A percentile compares a stretch with the other conserved stretches of the same genome.
These are phyloP conservation scores for Mohoua ochrocephala DNA, from an alignment of 2,113 vertebrate species.

Conservation along the genomic window DNA sequence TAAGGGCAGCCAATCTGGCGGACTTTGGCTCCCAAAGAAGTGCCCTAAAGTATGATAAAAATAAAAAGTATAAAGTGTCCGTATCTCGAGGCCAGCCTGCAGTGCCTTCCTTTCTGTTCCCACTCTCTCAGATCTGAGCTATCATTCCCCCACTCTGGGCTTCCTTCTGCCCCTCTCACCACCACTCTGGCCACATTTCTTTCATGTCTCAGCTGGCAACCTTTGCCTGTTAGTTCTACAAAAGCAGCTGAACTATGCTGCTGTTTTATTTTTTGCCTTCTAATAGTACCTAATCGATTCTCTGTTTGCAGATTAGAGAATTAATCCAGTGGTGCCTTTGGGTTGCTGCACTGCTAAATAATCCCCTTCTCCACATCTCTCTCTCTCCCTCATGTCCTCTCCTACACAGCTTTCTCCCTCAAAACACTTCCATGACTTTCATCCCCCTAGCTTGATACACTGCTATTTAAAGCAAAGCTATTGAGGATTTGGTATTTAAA, in stretches of 20 bases:
- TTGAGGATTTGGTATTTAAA: background rate
- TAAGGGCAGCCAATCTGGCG: background rate
- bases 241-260: background rate
- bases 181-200: background rate
- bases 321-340: background rate
- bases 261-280: background rate
- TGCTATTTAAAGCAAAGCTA: background rate
- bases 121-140: fast-evolving
- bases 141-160: fast-evolving
- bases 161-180: background rate
- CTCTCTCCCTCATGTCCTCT: background rate
- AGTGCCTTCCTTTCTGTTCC: background rate
- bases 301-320: background rate
- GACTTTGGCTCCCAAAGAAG: background rate
- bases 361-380: background rate
- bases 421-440: background rate
- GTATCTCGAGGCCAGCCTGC: background rate
- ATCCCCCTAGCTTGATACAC: background rate
- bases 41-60: background rate
- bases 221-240: background rate
- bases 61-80: fast-evolving
- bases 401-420: background rate
- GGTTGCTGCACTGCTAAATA: background rate
- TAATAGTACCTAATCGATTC: background rate
- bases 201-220: fast-evolving